Evolutionary conservation across 2,888 invertebrate species (phyloP), one percentile per base, ranked within the genome.

Genomic region (Rugalucina vietnamica): DNA sequence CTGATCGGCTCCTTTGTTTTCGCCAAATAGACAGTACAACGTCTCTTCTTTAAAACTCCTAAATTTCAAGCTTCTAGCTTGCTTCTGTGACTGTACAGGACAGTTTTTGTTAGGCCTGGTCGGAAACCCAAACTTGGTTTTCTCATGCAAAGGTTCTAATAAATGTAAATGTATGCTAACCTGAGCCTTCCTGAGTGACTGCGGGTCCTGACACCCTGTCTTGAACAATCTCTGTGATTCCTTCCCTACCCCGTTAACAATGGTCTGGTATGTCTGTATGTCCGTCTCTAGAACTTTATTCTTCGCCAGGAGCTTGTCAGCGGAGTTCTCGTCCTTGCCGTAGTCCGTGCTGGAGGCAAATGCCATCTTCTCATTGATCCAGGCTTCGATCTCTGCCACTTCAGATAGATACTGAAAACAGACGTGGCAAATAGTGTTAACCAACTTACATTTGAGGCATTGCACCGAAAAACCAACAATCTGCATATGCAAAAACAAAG

Each of bases 351-450:
- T 98, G 14, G 97, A 96, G 21, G 98, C 97, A 70, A 99, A 96
- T 0, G 98, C 97, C 95, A 98, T 97, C 95, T 98, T 98, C 95
- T 99, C 99, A 90, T 98, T 97, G 95, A 99, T 96, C 98, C 99
- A 99, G 0, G 98, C 98, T 92, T 99, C 99, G 0, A 98, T 97
- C 93, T 99, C 99, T 95, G 99, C 98, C 0, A 98, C 98, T 94
- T 99, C 99, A 0, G 98, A 97, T 94, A 98, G 98, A 95, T 98
- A 98, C 96, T 97, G 98, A 24, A 81, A 76, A 49, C n/a, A 18
- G 43, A 43, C 43, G 18, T 43, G 18, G 18, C 43, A 43, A 12
- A 43, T 12, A 43, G 10, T 43, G 8, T 43, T 43, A 12, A 43
- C 43, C 18, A 43, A 43, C 18, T 43, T 43, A 12, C 43, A 43